Conservation (phyloP, 1,140 invertebrate genomes). For the Macrosteles quadrilineatus region DNA sequence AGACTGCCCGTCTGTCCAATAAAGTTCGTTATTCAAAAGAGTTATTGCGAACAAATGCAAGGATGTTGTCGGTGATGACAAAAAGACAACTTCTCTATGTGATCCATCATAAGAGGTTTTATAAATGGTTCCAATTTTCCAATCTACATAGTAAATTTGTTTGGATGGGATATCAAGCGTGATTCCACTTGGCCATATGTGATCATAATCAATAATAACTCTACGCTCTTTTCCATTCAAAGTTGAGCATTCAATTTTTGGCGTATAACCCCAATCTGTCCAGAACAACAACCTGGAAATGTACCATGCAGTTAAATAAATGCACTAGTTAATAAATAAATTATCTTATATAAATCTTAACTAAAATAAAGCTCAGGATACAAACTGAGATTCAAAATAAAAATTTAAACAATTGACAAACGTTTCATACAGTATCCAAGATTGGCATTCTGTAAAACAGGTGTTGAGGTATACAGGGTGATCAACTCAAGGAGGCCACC, state of each 20-base stretch:
- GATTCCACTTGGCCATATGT: constrained; percentile 94
- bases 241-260: background rate
- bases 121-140: constrained; percentile 84
- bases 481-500: too few species aligned
- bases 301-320: too few species aligned
- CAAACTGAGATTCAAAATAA: too few species aligned
- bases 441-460: too few species aligned
- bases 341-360: too few species aligned
- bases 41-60: constrained; percentile 91
- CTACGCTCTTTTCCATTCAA: constrained; percentile 91
- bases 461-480: too few species aligned
- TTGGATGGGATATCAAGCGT: constrained; percentile 81
- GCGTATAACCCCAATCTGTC: background rate
- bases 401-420: too few species aligned
- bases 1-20: constrained; percentile 94
- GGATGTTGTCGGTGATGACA: constrained; percentile 48
- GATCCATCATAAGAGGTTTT: constrained; percentile 57
- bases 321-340: too few species aligned
- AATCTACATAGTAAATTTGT: constrained; percentile 94
- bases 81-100: background rate
- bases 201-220: constrained; percentile 81
- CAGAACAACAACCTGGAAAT: background rate
- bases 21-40: constrained; percentile 89
- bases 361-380: too few species aligned
- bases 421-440: too few species aligned